phyloP scores from a whole-genome alignment of 2,888 invertebrate species.

The Abrostola triplasia region DNA sequence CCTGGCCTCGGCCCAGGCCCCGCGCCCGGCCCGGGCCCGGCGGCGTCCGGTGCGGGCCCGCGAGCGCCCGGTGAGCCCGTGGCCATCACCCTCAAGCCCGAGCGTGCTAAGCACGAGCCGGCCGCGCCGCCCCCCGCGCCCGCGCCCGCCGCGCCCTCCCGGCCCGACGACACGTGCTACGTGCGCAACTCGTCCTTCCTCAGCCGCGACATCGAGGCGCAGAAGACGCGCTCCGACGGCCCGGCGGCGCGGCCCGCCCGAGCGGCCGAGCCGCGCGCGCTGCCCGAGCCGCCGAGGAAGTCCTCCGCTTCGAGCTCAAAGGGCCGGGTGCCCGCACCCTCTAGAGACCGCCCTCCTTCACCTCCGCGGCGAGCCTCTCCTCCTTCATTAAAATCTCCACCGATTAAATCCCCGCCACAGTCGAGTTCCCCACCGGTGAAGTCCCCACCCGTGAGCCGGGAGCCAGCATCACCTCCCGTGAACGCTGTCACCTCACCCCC shows the following conservation, averaged over 20 bases:
- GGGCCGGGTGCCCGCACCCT: constrained; percentile 21
- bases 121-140: constrained; percentile 20
- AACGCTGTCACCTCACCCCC: constrained; percentile 50
- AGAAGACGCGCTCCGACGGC: constrained; percentile 55
- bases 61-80: constrained; percentile 42
- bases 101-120: constrained; percentile 21
- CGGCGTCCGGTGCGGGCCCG: constrained; percentile 36
- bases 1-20: constrained; percentile 40
- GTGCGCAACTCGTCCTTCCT: constrained; percentile 77
- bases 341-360: constrained; percentile 33
- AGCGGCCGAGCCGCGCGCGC: constrained; percentile 8
- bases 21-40: constrained; percentile 41
- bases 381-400: constrained; percentile 36
- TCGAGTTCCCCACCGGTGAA: constrained; percentile 22
- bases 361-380: constrained; percentile 30
- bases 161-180: constrained; percentile 62
- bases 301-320: constrained; percentile 35
- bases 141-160: constrained; percentile 31
- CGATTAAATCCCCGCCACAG: constrained; percentile 48
- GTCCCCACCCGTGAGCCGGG: constrained; percentile 13
- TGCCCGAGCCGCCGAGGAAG: constrained; percentile 14
- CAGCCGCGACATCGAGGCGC: constrained; percentile 75
- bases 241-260: constrained; percentile 24
- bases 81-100: constrained; percentile 46
- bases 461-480: not conserved